Conservation (phyloP, 1,140 invertebrate species). For the Hydropsyche tenuis region DNA sequence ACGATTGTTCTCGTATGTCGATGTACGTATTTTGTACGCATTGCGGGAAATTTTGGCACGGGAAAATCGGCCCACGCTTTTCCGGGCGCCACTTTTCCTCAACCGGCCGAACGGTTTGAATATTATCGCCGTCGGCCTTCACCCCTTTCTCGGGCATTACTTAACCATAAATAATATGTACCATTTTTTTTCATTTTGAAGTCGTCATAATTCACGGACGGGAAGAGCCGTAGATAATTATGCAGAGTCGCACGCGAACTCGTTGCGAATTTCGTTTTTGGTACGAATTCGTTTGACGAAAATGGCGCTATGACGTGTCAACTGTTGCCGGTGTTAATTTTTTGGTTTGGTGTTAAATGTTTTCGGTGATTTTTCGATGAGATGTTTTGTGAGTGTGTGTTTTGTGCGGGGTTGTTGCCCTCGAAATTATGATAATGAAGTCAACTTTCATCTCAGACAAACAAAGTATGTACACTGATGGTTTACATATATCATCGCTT, state of each 20-base stretch:
- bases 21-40: slow-evolving; percentile 33
- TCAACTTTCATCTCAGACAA: too few species aligned
- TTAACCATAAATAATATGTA: slow-evolving; percentile 21
- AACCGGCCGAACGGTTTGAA: slow-evolving; percentile 19
- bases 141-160: neutral
- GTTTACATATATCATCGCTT: too few species aligned
- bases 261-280: neutral
- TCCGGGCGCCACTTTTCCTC: too few species aligned
- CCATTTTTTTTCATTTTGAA: slow-evolving; percentile 9
- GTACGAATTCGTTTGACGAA: too few species aligned
- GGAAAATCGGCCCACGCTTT: slow-evolving; percentile 25
- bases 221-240: neutral
- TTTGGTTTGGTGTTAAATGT: too few species aligned
- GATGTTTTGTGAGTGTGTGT: too few species aligned
- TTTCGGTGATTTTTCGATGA: too few species aligned
- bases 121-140: slow-evolving; percentile 28
- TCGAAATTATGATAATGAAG: too few species aligned
- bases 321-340: too few species aligned
- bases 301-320: neutral
- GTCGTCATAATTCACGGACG: neutral
- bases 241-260: neutral
- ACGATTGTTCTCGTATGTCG: slow-evolving; percentile 28
- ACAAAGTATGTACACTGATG: too few species aligned
- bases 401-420: too few species aligned
- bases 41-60: slow-evolving; percentile 38